Conservation (phyloP, 2,888 invertebrate species). For the Plagodis pulveraria region DNA sequence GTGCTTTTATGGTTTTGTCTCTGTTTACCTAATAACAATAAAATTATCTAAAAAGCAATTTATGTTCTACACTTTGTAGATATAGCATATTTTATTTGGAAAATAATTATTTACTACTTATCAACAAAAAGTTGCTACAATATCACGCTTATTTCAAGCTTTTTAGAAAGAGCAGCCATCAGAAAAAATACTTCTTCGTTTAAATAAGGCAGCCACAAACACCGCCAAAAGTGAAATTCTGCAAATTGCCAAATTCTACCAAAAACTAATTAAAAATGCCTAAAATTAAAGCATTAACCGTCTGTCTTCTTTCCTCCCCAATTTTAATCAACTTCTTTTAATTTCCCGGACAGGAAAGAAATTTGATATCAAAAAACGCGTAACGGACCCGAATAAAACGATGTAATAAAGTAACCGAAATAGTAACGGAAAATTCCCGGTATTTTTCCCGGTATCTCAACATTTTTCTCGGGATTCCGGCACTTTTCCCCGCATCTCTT, state of each 20-base stretch:
- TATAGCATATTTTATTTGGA: too few relatives aligned
- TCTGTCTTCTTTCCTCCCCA: slow-evolving; percentile 7
- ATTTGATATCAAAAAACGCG: slow-evolving; percentile 20
- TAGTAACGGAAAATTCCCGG: slow-evolving; percentile 11
- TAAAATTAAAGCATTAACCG: not conserved
- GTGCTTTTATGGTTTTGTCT: too few relatives aligned
- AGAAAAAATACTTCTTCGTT: too few relatives aligned
- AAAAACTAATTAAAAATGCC: not conserved
- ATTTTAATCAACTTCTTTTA: slow-evolving; percentile 23
- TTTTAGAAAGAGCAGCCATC: too few relatives aligned
- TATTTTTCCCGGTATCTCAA: slow-evolving; percentile 11
- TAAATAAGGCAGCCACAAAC: too few relatives aligned
- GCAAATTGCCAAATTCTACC: not conserved
- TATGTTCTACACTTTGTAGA: too few relatives aligned
- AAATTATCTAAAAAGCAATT: too few relatives aligned
- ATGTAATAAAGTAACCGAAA: slow-evolving; percentile 17
- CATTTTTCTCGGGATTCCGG: slow-evolving; percentile 6
- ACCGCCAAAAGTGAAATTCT: too few relatives aligned
- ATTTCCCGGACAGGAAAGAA: slow-evolving; percentile 18
- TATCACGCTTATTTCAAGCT: too few relatives aligned
- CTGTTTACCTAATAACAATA: too few relatives aligned
- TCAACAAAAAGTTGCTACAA: too few relatives aligned
- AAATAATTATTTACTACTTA: too few relatives aligned
- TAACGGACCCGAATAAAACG: slow-evolving; percentile 13
- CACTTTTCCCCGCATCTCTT: slow-evolving; percentile 9